A percentile compares a stretch with the other conserved stretches of the same genome.
phyloP scores from a whole-genome alignment of 2,797 vertebrate genomes.

The Muraenolepis orangiensis region DNA sequence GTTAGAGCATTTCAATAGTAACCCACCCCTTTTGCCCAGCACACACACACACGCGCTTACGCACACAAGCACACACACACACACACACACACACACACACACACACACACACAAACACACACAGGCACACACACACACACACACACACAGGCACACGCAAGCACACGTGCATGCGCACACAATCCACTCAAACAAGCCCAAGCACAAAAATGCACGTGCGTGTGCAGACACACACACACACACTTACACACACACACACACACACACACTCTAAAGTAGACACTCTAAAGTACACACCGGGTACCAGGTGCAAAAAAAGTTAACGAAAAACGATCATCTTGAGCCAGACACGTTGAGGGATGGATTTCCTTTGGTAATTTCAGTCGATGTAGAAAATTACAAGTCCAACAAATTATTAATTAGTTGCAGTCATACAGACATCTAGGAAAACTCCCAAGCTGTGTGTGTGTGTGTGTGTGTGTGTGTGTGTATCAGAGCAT shows the following conservation, averaged over 20 bases:
- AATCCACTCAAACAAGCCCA: not conserved
- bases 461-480: not conserved
- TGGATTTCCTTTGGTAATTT: not conserved
- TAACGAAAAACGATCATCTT: not conserved
- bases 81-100: conserved; percentile 12
- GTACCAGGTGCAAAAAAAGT: not conserved
- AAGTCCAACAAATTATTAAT: conserved; percentile 22
- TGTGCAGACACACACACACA: not conserved
- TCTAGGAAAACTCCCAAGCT: not conserved
- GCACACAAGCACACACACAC: conserved; percentile 11
- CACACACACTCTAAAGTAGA: not conserved
- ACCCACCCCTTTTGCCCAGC: conserved; percentile 6
- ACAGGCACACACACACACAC: not conserved
- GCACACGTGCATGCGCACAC: not conserved
- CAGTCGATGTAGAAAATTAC: not conserved
- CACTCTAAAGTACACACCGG: not conserved
- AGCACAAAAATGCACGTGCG: not conserved
- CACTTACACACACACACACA: not conserved
- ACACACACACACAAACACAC: not conserved
- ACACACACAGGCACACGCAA: not conserved
- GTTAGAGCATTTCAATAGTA: conserved; percentile 59
- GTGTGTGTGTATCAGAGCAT: conserved; percentile 7
- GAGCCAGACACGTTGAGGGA: not conserved
- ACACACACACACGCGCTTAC: conserved; percentile 23
- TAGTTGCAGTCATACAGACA: conserved; percentile 39